Evolutionary conservation across 2,888 invertebrate genomes (phyloP).

Genomic region (Lithophane semibrunnea): DNA sequence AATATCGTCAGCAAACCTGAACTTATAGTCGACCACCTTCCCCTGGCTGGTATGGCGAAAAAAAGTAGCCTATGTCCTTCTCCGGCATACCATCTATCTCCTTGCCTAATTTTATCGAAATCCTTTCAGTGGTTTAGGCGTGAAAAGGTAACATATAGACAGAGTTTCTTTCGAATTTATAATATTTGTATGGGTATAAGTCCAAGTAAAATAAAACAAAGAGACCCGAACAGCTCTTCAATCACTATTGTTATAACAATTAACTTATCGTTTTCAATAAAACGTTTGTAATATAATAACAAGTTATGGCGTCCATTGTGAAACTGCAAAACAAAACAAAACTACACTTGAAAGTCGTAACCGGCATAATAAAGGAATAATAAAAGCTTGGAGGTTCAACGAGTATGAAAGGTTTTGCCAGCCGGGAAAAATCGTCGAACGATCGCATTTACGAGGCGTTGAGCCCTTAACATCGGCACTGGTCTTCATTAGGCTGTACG

Average conservation of each 20-base stretch:
- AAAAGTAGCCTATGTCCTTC: no score
- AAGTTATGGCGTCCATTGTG: slow-evolving; percentile 31
- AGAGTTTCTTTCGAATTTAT: no score
- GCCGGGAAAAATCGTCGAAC: slow-evolving; percentile 23
- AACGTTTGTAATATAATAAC: slow-evolving; percentile 24
- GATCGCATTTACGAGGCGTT: slow-evolving; percentile 6
- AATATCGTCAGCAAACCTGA: no score
- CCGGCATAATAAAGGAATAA: slow-evolving; percentile 30
- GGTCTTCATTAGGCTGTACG: slow-evolving; percentile 23
- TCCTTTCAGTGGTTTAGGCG: no score
- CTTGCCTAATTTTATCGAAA: no score
- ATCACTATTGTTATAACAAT: slow-evolving; percentile 14
- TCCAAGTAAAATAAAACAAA: slow-evolving; percentile 17
- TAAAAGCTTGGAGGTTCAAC: slow-evolving; percentile 26
- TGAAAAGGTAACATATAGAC: no score
- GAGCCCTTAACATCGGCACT: not conserved
- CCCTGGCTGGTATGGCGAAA: no score
- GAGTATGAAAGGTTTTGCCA: slow-evolving; percentile 9
- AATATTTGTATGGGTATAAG: no score
- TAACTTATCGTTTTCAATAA: slow-evolving; percentile 41
- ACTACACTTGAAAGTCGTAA: slow-evolving; percentile 49
- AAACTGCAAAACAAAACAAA: slow-evolving; percentile 25
- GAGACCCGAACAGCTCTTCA: slow-evolving; percentile 11
- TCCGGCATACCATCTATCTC: no score
- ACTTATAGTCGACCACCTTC: no score